Percentiles rank a stretch among this genome's conserved stretches.
phyloP scores from a whole-genome alignment of 1,140 invertebrate species.

The Orius laevigatus region DNA sequence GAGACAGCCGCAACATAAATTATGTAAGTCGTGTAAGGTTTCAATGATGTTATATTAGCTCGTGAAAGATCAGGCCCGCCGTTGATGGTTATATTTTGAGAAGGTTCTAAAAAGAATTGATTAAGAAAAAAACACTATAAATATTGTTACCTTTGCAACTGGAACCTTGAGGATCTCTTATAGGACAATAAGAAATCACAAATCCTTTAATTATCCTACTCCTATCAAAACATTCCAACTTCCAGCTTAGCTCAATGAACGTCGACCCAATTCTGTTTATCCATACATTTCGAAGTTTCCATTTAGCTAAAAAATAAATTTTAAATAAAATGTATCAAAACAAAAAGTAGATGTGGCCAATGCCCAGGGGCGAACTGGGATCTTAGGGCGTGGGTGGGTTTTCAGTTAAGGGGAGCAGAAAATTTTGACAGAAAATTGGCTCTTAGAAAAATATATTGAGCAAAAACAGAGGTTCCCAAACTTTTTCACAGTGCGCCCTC shows the following conservation, averaged over 20 bases:
- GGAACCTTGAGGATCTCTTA: slow-evolving; percentile 32
- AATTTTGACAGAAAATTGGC: too few relatives aligned
- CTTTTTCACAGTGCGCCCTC: too few relatives aligned
- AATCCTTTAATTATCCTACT: slow-evolving; percentile 41
- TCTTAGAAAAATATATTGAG: too few relatives aligned
- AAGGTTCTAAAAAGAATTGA: slow-evolving; percentile 16
- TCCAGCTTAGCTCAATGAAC: slow-evolving; percentile 47
- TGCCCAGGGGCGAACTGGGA: too few relatives aligned
- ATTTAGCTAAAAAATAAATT: slow-evolving; percentile 28
- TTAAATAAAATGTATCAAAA: slow-evolving; percentile 12
- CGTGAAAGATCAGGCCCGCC: slow-evolving; percentile 26
- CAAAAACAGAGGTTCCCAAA: too few relatives aligned
- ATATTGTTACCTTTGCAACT: slow-evolving; percentile 28
- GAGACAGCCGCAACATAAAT: slow-evolving; percentile 56
- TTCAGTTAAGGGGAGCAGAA: too few relatives aligned
- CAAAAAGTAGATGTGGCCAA: background rate
- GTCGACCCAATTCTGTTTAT: slow-evolving; percentile 37
- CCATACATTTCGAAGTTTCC: slow-evolving; percentile 47
- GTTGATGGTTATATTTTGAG: slow-evolving; percentile 32
- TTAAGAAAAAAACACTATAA: slow-evolving; percentile 8
- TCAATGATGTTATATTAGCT: slow-evolving; percentile 32
- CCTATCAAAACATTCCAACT: slow-evolving; percentile 48
- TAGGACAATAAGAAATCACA: slow-evolving; percentile 49
- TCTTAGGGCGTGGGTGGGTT: too few relatives aligned
- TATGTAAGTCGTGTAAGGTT: slow-evolving; percentile 63